Percentiles rank a stretch among this genome's conserved stretches.
phyloP scores from a whole-genome alignment of 2,888 invertebrate genomes.

The Pecten maximus region DNA sequence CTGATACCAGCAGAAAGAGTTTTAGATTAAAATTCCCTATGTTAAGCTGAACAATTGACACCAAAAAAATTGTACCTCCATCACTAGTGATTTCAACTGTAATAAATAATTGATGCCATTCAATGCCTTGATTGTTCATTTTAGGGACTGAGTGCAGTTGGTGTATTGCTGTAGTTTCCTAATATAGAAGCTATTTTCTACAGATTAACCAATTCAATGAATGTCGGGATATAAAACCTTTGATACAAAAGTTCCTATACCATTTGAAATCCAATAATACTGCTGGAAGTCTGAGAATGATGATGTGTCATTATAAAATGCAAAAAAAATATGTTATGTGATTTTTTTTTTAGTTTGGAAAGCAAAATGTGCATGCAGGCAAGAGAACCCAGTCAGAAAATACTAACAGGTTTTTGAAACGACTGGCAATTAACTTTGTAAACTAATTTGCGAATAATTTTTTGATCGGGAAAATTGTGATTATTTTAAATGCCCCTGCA shows the following conservation, averaged over 20 bases:
- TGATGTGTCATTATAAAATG: background rate
- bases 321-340: background rate
- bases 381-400: background rate
- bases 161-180: background rate
- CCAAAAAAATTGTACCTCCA: background rate
- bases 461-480: background rate
- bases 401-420: background rate
- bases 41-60: background rate
- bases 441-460: background rate
- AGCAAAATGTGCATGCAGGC: background rate
- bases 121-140: background rate
- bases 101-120: slow-evolving; percentile 11
- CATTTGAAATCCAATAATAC: background rate
- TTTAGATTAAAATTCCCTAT: background rate
- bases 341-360: slow-evolving; percentile 23
- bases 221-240: background rate
- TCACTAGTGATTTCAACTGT: background rate
- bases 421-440: background rate
- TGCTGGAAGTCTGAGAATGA: background rate
- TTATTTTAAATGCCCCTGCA: background rate
- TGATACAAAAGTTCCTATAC: background rate
- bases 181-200: background rate
- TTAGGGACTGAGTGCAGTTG: background rate
- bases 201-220: background rate
- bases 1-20: too few species aligned